These are phyloP conservation scores for Babyrousa celebensis DNA, from an alignment of 2,797 vertebrate genomes.

Conservation along the genomic window DNA sequence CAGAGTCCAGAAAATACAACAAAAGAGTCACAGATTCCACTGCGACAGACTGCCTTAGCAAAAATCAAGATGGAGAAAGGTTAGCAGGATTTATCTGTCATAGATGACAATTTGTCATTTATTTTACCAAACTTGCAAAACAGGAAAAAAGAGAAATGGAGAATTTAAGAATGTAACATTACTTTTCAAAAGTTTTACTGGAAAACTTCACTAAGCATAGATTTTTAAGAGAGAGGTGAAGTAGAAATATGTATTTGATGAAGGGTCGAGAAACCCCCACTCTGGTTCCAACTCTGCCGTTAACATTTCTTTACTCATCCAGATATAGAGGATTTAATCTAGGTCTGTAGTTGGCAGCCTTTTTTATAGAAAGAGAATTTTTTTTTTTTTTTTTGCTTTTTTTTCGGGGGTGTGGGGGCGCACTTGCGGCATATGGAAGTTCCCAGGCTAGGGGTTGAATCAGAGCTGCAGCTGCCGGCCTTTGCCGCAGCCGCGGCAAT, in stretches of 20 bases:
- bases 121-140: conserved; percentile 53
- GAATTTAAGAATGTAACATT: conserved; percentile 26
- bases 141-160: conserved; percentile 28
- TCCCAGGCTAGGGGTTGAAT: too few relatives aligned
- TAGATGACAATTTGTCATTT: background rate
- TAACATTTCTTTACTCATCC: conserved; percentile 9
- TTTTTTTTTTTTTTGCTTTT: background rate
- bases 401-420: too few relatives aligned
- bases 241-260: background rate
- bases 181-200: conserved; percentile 55
- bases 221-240: background rate
- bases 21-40: conserved; percentile 90
- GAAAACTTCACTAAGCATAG: background rate
- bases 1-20: conserved; percentile 87
- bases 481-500: too few relatives aligned
- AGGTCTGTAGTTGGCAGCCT: background rate
- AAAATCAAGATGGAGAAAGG: conserved; percentile 89
- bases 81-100: conserved; percentile 79
- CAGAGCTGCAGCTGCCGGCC: too few relatives aligned
- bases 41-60: conserved; percentile 91
- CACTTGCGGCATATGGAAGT: too few relatives aligned
- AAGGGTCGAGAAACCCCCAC: background rate
- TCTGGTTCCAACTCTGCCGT: background rate
- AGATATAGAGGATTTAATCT: background rate
- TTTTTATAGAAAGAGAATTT: background rate